A percentile compares a stretch with the other conserved stretches of the same genome.
Evolutionary conservation across 2,113 vertebrate genomes (phyloP).

Genomic region (Perca fluviatilis): DNA sequence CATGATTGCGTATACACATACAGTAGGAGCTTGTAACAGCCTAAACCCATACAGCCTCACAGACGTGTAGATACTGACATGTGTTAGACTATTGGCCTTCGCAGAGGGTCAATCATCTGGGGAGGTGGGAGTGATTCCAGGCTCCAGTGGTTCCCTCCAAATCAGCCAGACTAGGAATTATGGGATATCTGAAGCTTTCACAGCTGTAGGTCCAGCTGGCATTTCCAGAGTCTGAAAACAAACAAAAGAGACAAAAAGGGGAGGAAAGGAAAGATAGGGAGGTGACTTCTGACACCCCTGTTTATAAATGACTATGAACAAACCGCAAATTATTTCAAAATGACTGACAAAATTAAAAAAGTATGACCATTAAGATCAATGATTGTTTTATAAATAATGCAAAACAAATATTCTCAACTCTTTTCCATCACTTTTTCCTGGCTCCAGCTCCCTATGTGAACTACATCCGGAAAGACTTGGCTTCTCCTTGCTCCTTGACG

Average conservation of each 20-base stretch:
- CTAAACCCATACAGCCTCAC: conserved; percentile 7
- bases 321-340: neutral
- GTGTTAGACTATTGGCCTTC: conserved; percentile 47
- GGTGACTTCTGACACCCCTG: neutral
- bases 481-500: conserved; percentile 94
- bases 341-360: neutral
- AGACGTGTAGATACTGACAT: conserved; percentile 55
- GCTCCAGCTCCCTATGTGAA: conserved; percentile 94
- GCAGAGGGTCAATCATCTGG: conserved; percentile 59
- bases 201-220: conserved; percentile 73
- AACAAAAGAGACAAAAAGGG: conserved; percentile 6
- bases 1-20: conserved; percentile 12
- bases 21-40: conserved; percentile 23
- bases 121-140: conserved; percentile 58
- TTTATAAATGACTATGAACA: neutral
- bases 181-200: conserved; percentile 69
- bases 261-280: neutral
- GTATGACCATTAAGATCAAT: neutral
- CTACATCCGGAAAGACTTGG: conserved; percentile 94
- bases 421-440: neutral
- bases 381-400: neutral
- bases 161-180: conserved; percentile 60
- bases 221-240: conserved; percentile 41
- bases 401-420: neutral
- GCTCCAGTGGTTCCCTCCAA: conserved; percentile 56